Conservation (phyloP, 64 coral and sea anemone species). For the Porites lutea region DNA sequence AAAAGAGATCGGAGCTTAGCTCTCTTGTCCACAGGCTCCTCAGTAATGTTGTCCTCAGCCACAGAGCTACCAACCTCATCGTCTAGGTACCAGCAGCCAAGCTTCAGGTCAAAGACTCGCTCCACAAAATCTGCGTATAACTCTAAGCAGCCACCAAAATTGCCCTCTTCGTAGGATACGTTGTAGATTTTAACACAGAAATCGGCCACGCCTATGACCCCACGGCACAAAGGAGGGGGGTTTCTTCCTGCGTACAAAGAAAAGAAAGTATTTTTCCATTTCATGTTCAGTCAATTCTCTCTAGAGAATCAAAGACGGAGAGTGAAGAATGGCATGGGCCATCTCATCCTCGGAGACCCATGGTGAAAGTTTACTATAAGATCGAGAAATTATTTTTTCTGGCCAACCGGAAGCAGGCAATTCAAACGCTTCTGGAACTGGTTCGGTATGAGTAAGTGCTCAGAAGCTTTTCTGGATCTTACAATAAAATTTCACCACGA, state of each 20-base stretch:
- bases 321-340: too few species aligned
- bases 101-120: not conserved
- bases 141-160: constrained; percentile 15
- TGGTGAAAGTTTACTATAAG: too few species aligned
- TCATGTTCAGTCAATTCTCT: too few species aligned
- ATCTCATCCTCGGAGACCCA: too few species aligned
- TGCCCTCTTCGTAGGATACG: constrained; percentile 10
- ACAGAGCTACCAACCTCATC: not conserved
- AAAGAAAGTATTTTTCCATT: not conserved
- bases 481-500: too few species aligned
- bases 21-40: not conserved
- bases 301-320: too few species aligned
- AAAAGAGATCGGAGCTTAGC: not conserved
- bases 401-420: too few species aligned
- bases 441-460: too few species aligned
- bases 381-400: too few species aligned
- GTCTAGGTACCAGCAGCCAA: not conserved
- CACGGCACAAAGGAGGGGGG: not conserved
- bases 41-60: not conserved
- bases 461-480: too few species aligned
- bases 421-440: too few species aligned
- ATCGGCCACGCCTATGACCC: not conserved
- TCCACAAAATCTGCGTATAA: not conserved
- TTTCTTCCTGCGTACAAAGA: constrained; percentile 3
- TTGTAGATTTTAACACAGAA: constrained; percentile 20